These are phyloP conservation scores for Phaethornis superciliosus DNA, from an alignment of 2,113 vertebrate species.

Conservation along the genomic window DNA sequence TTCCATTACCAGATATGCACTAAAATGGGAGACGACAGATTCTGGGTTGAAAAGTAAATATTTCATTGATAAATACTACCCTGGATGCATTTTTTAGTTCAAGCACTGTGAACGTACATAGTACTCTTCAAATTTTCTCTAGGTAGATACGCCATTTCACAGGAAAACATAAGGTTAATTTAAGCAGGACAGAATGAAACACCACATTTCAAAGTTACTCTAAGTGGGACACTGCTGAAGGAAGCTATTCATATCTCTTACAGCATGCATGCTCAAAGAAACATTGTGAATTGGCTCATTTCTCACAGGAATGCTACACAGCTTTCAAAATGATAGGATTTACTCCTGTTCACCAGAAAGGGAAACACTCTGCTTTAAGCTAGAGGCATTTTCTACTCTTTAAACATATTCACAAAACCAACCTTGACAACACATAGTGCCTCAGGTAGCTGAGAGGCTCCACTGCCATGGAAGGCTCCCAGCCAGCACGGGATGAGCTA, in stretches of 20 bases:
- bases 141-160: conserved; percentile 16
- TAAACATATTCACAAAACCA: conserved; percentile 23
- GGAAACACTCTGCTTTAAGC: conserved; percentile 5
- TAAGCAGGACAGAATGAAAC: conserved; percentile 39
- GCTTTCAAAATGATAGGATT: neutral
- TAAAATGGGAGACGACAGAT: conserved; percentile 32
- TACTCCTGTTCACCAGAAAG: neutral
- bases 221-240: conserved; percentile 30
- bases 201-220: conserved; percentile 13
- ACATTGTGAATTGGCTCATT: neutral
- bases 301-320: neutral
- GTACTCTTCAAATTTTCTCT: conserved; percentile 17
- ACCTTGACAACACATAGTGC: neutral
- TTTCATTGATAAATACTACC: conserved; percentile 46
- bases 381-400: conserved; percentile 17
- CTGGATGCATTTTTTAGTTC: neutral
- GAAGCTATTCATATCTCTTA: conserved; percentile 42
- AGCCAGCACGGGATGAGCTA: neutral
- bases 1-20: neutral
- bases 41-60: conserved; percentile 38
- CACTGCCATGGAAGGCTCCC: neutral
- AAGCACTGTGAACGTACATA: neutral
- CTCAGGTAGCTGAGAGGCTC: neutral
- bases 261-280: neutral
- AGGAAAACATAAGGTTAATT: conserved; percentile 56